Conservation (phyloP, 1,140 invertebrate species). For the Aethina tumida region DNA sequence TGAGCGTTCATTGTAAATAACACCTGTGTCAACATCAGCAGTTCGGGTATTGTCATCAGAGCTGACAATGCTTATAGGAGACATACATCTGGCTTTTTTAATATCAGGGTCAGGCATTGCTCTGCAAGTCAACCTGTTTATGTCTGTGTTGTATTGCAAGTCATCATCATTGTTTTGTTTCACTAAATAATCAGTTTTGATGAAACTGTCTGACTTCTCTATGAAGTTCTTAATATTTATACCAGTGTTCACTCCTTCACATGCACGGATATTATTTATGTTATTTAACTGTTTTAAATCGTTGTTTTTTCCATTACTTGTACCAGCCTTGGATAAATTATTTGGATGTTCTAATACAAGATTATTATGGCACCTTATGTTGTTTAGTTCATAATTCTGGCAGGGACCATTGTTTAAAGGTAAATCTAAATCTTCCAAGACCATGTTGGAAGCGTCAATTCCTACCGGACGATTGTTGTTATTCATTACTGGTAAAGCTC, state of each 20-base stretch:
- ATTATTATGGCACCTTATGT: conserved; percentile 14
- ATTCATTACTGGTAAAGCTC: conserved; percentile 22
- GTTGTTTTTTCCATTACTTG: conserved; percentile 5
- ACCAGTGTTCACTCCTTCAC: conserved; percentile 20
- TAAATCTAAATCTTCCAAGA: conserved; percentile 21
- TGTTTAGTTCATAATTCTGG: conserved; percentile 14
- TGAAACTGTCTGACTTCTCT: conserved; percentile 12
- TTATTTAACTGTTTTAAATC: conserved; percentile 19
- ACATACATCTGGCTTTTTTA: conserved; percentile 7
- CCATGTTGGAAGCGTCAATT: conserved; percentile 24
- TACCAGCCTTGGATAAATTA: conserved; percentile 11
- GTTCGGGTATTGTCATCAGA: conserved; percentile 15
- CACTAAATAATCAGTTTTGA: conserved; percentile 6
- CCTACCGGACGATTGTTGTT: conserved; percentile 27
- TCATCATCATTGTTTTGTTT: conserved; percentile 22
- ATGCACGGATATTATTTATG: conserved; percentile 30
- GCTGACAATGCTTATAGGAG: conserved; percentile 11
- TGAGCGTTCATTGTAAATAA: conserved; percentile 25
- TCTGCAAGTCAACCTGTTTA: conserved; percentile 18
- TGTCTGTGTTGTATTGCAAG: conserved; percentile 7
- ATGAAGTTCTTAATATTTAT: conserved; percentile 13
- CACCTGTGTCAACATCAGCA: conserved; percentile 15
- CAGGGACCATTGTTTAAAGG: conserved; percentile 17
- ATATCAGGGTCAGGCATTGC: conserved; percentile 14
- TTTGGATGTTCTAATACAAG: conserved; percentile 7